Evolutionary conservation across 2,888 invertebrate species (phyloP).

Genomic region (Acanthococcus lagerstroemiae): DNA sequence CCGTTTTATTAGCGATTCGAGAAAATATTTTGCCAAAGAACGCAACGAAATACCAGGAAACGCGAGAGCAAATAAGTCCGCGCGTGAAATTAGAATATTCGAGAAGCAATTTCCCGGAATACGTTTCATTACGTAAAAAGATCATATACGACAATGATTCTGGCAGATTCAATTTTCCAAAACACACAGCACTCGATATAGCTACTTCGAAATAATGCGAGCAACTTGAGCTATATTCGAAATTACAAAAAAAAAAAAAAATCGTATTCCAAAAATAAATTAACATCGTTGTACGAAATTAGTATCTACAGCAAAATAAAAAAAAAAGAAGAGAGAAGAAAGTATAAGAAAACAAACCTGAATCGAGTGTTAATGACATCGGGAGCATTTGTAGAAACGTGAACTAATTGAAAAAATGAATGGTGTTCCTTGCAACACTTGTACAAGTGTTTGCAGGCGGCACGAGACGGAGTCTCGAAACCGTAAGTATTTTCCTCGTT

Average conservation of each 20-base stretch:
- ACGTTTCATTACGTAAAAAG: too few relatives aligned
- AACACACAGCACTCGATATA: too few relatives aligned
- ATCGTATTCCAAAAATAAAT: not conserved
- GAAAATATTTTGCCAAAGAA: too few relatives aligned
- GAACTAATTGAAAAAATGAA: slow-evolving; percentile 80
- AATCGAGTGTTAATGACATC: slow-evolving; percentile 72
- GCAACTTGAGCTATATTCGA: too few relatives aligned
- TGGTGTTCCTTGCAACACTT: slow-evolving; percentile 93
- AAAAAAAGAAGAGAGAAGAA: not conserved
- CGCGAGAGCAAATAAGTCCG: too few relatives aligned
- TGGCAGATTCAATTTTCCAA: too few relatives aligned
- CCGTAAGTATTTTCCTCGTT: slow-evolving; percentile 93
- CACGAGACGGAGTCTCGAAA: slow-evolving; percentile 82
- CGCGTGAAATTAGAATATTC: too few relatives aligned
- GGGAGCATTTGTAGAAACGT: slow-evolving; percentile 58
- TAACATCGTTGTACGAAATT: not conserved
- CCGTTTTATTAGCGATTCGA: too few relatives aligned
- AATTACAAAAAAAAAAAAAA: not conserved
- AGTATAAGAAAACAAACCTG: slow-evolving; percentile 46
- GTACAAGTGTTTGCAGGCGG: slow-evolving; percentile 92
- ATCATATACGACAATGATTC: too few relatives aligned
- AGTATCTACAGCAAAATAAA: not conserved
- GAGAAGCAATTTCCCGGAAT: too few relatives aligned
- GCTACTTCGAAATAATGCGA: too few relatives aligned
- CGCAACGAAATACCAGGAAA: too few relatives aligned